Evolutionary conservation across 2,888 invertebrate genomes (phyloP), one percentile per base, ranked within the genome.

Genomic region (Diarsia rubi): DNA sequence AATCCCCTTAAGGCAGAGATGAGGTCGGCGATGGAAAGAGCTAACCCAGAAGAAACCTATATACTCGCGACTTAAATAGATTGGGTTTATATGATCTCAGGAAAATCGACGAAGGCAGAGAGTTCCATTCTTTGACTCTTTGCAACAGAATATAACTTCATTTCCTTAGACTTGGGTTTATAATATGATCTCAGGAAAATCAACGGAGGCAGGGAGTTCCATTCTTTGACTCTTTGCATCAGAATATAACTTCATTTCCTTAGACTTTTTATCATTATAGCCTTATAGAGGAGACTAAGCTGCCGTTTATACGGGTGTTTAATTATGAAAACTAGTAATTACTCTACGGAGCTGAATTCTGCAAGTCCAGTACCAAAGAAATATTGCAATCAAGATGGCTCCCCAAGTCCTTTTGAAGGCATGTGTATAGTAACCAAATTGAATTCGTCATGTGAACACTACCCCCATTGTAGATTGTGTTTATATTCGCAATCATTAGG

Each of bases 401-500:
- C 11, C 16, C 0, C 21, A 44, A 49, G 5, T 31, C 21, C 1
- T 24, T 72, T 16, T 19, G 11, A 65, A 45, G 3, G n/a, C 37
- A 31, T 69, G 6, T 2, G n/a, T 42, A 12, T 42, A 47, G 31
- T 21, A 49, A 57, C 24, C 19, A 57, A 54, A 63, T 27, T 42
- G 21, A 57, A 47, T 24, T 24, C 24, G 31, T 21, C 3, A 14
- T 37, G 31, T n/a, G 8, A 16, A 16, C 27, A 21, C 27, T 64
- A 27, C n/a, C 57, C 45, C 3, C 14, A 37, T 21, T 9, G n/a
- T 42, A 14, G 5, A 14, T 59, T 8, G 42, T 60, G 54, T 65
- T 47, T 45, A 68, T 47, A 65, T 68, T 67, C 19, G 42, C 24
- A 44, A 64, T 68, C 59, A 52, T 62, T 66, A 52, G 19, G 60